These are phyloP conservation scores for Cenopis cana DNA, from an alignment of 2,888 invertebrate genomes.

Conservation along the genomic window DNA sequence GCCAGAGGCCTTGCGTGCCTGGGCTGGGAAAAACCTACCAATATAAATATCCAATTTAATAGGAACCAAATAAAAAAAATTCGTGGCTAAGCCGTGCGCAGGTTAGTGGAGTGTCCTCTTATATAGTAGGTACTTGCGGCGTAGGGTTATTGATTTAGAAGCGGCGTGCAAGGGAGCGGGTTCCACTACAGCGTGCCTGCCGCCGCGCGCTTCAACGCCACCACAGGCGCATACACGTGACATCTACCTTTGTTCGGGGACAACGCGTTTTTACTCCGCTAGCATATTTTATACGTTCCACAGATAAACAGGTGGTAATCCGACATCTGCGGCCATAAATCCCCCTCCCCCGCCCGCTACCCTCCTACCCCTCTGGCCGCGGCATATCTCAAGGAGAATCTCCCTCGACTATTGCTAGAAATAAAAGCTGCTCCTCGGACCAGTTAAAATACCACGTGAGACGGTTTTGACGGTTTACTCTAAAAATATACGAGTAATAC, in stretches of 20 bases:
- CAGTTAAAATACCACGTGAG: conserved; percentile 1
- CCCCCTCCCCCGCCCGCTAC: conserved; percentile 1
- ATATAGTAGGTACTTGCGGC: background rate
- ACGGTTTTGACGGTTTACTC: background rate
- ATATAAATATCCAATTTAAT: no score
- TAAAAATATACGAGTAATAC: background rate
- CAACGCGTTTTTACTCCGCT: background rate
- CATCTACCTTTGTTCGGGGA: background rate
- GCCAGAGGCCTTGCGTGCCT: no score
- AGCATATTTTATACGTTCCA: conserved; percentile 20
- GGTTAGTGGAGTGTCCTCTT: background rate
- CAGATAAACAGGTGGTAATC: conserved; percentile 41
- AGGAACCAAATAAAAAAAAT: no score
- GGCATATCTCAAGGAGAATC: conserved; percentile 2
- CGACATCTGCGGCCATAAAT: conserved; percentile 24
- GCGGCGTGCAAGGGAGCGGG: background rate
- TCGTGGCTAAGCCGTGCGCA: background rate
- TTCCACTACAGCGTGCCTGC: background rate
- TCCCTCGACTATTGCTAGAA: conserved; percentile 9
- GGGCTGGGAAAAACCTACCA: no score
- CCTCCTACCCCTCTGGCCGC: background rate
- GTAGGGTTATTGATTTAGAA: background rate
- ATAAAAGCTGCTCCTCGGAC: background rate
- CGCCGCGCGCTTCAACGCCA: background rate
- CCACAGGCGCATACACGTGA: background rate